Conservation (phyloP, 2,888 invertebrate genomes). For the Cephonodes hylas region DNA sequence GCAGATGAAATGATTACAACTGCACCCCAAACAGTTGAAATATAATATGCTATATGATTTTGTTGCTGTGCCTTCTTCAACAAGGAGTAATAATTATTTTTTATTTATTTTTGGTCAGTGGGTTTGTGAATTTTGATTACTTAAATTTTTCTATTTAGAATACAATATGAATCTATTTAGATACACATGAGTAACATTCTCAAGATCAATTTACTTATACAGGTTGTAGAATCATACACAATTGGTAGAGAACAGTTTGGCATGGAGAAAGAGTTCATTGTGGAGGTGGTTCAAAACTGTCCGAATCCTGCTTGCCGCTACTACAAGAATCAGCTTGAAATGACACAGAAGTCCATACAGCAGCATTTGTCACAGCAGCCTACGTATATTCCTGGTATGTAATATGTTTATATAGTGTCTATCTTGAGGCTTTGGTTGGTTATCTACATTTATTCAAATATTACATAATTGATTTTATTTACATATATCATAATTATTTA, state of each 20-base stretch:
- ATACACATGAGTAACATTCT: neutral
- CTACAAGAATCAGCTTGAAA: constrained; percentile 90
- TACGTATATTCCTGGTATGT: constrained; percentile 76
- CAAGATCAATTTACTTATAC: constrained; percentile 17
- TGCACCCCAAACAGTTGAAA: too few relatives aligned
- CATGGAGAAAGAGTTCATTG: constrained; percentile 94
- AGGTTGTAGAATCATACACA: constrained; percentile 92
- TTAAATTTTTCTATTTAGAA: too few relatives aligned
- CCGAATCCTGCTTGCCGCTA: constrained; percentile 93
- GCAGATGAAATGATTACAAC: too few relatives aligned
- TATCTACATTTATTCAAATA: neutral
- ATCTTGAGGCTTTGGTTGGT: neutral
- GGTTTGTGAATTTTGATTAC: too few relatives aligned
- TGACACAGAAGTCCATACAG: constrained; percentile 86
- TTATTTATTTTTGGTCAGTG: too few relatives aligned
- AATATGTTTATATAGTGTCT: constrained; percentile 30
- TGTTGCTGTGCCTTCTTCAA: too few relatives aligned
- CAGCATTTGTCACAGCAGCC: constrained; percentile 83
- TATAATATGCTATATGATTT: too few relatives aligned
- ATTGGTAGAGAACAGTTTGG: constrained; percentile 91
- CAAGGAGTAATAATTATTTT: too few relatives aligned
- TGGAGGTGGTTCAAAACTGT: constrained; percentile 93
- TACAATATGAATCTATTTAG: too few relatives aligned
- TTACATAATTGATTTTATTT: too few relatives aligned
- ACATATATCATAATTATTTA: too few relatives aligned